A percentile compares a stretch with the other conserved stretches of the same genome.
Evolutionary conservation across 2,888 invertebrate genomes (phyloP).

Genomic region (Synanthedon vespiformis): DNA sequence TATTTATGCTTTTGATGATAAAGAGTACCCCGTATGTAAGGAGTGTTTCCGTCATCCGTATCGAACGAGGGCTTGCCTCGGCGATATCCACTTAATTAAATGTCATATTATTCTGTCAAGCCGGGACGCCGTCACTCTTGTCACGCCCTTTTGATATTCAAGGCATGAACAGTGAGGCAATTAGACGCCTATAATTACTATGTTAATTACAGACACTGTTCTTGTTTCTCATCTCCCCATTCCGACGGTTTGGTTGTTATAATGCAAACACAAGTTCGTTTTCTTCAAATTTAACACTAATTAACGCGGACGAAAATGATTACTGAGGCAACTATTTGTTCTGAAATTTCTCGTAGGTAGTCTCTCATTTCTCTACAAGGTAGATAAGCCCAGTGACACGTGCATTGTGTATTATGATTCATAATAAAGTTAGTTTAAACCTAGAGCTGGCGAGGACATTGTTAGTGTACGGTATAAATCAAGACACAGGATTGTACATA

Average conservation of each 20-base stretch:
- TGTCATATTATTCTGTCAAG: conserved; percentile 41
- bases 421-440: conserved; percentile 18
- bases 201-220: conserved; percentile 63
- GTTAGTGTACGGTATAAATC: conserved; percentile 32
- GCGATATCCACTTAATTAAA: conserved; percentile 46
- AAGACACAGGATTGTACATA: conserved; percentile 29
- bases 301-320: conserved; percentile 33
- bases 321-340: conserved; percentile 29
- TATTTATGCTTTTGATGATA: neutral
- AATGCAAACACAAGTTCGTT: conserved; percentile 49
- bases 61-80: conserved; percentile 1
- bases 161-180: conserved; percentile 61
- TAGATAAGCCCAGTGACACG: conserved; percentile 13
- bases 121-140: conserved; percentile 26
- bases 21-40: neutral
- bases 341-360: conserved; percentile 3
- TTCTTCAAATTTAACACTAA: conserved; percentile 37
- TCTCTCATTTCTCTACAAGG: neutral
- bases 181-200: conserved; percentile 66
- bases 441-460: conserved; percentile 12
- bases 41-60: neutral
- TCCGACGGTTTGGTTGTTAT: conserved; percentile 49
- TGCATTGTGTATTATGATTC: conserved; percentile 21
- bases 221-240: conserved; percentile 56
- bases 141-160: conserved; percentile 58